Evolutionary conservation across 2,113 vertebrate genomes (phyloP).

Genomic region (Anarhynchus alexandrinus): DNA sequence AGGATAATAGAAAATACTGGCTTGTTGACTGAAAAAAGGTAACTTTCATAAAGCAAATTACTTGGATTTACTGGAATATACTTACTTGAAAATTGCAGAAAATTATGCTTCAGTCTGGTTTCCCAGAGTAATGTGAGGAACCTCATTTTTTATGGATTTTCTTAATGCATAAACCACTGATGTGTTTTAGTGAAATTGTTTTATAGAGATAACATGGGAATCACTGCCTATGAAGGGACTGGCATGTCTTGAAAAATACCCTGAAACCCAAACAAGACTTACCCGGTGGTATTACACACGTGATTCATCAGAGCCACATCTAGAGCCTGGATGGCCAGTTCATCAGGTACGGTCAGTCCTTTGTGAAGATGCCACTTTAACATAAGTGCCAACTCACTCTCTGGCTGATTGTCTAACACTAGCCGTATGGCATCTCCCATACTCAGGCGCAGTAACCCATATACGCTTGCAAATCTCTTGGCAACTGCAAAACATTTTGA

Average conservation of each 20-base stretch:
- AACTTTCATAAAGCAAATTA: background rate
- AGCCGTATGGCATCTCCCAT: constrained; percentile 79
- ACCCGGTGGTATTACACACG: constrained; percentile 75
- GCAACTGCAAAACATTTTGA: constrained; percentile 82
- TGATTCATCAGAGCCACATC: constrained; percentile 82
- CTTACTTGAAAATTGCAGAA: background rate
- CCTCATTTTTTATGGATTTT: background rate
- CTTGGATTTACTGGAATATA: background rate
- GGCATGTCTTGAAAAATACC: background rate
- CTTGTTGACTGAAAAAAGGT: background rate
- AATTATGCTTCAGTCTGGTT: background rate
- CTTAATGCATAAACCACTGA: background rate
- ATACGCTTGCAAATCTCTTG: constrained; percentile 75
- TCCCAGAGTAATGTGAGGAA: background rate
- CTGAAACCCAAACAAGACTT: background rate
- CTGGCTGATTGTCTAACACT: constrained; percentile 72
- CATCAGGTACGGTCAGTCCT: constrained; percentile 83
- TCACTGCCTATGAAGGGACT: background rate
- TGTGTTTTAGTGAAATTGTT: background rate
- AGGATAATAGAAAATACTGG: background rate
- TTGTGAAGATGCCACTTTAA: constrained; percentile 78
- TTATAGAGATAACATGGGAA: background rate
- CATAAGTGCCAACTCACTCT: constrained; percentile 75
- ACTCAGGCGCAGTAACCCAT: constrained; percentile 82
- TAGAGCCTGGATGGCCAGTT: constrained; percentile 85